Evolutionary conservation across 2,113 vertebrate species (phyloP).

Genomic region (Pithys albifrons): DNA sequence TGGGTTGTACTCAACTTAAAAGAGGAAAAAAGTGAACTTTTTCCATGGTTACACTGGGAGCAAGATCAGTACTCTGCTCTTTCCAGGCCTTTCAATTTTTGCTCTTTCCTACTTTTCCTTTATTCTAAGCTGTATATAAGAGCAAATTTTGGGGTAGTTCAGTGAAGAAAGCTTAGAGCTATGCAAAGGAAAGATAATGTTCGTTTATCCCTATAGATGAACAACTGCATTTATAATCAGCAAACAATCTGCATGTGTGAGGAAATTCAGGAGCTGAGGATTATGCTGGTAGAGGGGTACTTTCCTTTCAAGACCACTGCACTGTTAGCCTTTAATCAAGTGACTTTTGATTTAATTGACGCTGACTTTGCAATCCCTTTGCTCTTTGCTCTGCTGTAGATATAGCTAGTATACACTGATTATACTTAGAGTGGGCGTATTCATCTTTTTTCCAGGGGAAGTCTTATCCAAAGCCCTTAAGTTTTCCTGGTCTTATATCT

Average conservation of each 20-base stretch:
- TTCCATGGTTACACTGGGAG: neutral
- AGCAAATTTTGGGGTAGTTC: neutral
- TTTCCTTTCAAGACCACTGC: neutral
- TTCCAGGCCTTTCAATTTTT: neutral
- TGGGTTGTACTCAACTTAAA: neutral
- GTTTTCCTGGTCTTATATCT: neutral
- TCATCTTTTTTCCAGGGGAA: neutral
- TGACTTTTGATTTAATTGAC: neutral
- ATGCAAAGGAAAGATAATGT: neutral
- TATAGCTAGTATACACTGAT: neutral
- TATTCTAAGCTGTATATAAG: neutral
- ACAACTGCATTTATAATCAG: neutral
- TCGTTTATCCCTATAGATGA: neutral
- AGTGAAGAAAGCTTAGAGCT: neutral
- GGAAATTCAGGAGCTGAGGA: neutral
- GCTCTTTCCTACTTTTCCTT: neutral
- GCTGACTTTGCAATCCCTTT: neutral
- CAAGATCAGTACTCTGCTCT: neutral
- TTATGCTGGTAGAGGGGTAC: neutral
- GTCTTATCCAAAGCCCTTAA: neutral
- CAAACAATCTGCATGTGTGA: fast-evolving
- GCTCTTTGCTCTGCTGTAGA: neutral
- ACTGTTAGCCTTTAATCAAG: neutral
- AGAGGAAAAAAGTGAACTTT: neutral
- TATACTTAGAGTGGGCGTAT: neutral